Conservation (phyloP, 2,113 vertebrate genomes). For the Solea solea region DNA sequence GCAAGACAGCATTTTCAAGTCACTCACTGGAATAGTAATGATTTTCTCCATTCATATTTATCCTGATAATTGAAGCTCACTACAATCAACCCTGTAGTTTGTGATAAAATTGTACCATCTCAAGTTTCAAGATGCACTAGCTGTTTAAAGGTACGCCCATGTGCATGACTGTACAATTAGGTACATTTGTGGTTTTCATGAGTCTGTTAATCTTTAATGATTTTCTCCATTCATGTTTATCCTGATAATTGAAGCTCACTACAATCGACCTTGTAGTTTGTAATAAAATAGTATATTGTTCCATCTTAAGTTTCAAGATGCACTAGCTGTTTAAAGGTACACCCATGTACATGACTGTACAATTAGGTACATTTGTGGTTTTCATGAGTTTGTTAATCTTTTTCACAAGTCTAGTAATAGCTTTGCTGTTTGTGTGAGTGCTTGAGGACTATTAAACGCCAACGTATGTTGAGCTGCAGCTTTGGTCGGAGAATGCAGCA, state of each 20-base stretch:
- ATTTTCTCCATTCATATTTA: no score
- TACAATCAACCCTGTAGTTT: no score
- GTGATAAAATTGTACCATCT: no score
- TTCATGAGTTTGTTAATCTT: constrained; percentile 26
- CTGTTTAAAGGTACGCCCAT: background rate
- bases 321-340: background rate
- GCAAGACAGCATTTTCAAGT: no score
- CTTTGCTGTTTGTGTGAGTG: background rate
- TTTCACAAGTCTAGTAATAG: constrained; percentile 16
- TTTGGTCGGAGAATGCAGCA: constrained; percentile 22
- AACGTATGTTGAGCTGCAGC: constrained; percentile 22
- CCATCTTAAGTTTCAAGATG: background rate
- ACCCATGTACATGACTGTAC: background rate
- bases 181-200: constrained; percentile 6
- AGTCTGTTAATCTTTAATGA: constrained; percentile 14
- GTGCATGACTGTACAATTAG: background rate
- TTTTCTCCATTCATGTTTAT: no score
- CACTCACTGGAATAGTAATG: no score
- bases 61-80: no score
- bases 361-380: background rate
- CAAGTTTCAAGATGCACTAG: background rate
- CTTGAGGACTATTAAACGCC: constrained; percentile 15
- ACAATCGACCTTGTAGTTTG: no score
- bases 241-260: no score
- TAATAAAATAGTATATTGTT: no score